phyloP scores from a whole-genome alignment of 2,113 vertebrate genomes.

The Hemichromis elongatus region DNA sequence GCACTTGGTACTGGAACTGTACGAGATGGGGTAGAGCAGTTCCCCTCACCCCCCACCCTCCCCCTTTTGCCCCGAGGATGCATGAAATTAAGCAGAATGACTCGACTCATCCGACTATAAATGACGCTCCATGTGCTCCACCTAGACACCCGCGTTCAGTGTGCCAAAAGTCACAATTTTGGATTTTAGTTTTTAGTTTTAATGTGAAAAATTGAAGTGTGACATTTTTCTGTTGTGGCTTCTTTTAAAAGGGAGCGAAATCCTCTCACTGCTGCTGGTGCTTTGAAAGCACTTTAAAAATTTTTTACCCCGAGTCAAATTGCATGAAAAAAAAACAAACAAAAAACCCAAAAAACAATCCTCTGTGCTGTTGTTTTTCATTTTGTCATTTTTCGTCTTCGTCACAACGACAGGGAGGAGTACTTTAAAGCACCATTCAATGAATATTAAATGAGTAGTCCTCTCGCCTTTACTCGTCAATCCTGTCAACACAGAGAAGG shows the following conservation, averaged over 20 bases:
- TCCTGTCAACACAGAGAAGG: neutral
- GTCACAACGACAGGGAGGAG: neutral
- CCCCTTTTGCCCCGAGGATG: conserved; percentile 23
- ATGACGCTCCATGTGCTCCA: conserved; percentile 27
- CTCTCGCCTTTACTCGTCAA: neutral
- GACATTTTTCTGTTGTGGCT: conserved; percentile 15
- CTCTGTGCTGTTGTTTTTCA: neutral
- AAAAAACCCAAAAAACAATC: neutral
- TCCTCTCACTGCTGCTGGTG: neutral
- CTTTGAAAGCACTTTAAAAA: neutral
- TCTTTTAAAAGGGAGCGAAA: conserved; percentile 1
- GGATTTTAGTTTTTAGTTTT: neutral
- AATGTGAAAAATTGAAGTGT: conserved; percentile 1
- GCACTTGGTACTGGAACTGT: conserved; percentile 9
- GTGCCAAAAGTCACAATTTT: neutral
- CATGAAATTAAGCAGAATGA: conserved; percentile 50
- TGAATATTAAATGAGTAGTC: neutral
- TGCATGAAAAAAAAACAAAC: neutral
- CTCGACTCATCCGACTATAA: conserved; percentile 29
- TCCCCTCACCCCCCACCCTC: neutral
- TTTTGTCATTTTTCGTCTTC: conserved; percentile 10
- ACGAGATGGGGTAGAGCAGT: neutral
- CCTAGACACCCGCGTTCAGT: neutral
- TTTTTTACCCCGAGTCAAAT: conserved; percentile 1
- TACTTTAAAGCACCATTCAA: neutral